Percentiles rank a stretch among this genome's conserved stretches.
phyloP scores from a whole-genome alignment of 2,113 vertebrate species.

The Calidris pugnax region DNA sequence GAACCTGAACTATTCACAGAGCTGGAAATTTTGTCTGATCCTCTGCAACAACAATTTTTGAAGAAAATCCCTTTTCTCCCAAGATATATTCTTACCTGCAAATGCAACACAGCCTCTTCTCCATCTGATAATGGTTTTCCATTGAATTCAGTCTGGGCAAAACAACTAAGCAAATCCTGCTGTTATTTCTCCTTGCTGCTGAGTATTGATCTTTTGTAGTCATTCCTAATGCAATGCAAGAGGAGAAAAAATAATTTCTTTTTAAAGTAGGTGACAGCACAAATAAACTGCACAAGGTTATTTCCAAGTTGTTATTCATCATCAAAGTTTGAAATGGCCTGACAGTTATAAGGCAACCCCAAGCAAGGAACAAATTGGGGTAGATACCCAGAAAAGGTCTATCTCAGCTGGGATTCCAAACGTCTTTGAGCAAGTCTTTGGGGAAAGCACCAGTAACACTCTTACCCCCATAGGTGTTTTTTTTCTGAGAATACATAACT shows the following conservation, averaged over 20 bases:
- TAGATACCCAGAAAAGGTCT: not conserved
- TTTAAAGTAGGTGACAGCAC: not conserved
- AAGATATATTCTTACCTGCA: not conserved
- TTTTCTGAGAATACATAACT: constrained; percentile 29
- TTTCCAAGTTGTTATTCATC: not conserved
- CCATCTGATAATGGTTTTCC: not conserved
- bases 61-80: not conserved
- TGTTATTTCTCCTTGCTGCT: not conserved
- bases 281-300: not conserved
- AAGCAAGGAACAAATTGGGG: not conserved
- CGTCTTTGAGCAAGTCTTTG: not conserved
- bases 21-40: not conserved
- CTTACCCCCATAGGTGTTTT: not conserved
- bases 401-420: constrained; percentile 18
- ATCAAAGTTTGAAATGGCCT: not conserved
- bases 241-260: not conserved
- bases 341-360: not conserved
- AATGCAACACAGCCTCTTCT: not conserved
- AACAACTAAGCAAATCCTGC: not conserved
- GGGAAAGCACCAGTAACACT: not conserved
- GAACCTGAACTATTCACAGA: not conserved
- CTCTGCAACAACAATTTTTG: not conserved
- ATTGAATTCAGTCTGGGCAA: not conserved
- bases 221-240: not conserved
- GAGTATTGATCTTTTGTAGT: not conserved